Conservation (phyloP, 2,888 invertebrate genomes). For the Abrostola triplasia region DNA sequence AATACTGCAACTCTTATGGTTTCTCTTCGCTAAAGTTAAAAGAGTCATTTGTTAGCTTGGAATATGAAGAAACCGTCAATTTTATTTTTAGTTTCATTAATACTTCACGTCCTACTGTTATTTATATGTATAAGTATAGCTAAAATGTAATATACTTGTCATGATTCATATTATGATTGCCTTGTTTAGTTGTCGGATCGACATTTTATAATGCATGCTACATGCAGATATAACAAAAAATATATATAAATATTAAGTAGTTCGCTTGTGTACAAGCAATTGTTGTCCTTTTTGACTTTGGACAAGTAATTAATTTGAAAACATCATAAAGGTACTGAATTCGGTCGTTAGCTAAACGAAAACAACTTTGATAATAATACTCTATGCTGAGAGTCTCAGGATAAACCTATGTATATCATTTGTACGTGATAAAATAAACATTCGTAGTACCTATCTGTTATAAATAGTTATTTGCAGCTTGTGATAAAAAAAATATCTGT, state of each 20-base stretch:
- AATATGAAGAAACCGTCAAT: too few relatives aligned
- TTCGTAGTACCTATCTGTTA: conserved; percentile 22
- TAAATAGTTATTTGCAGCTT: conserved; percentile 23
- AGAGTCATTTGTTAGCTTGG: too few relatives aligned
- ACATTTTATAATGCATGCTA: conserved; percentile 32
- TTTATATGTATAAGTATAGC: too few relatives aligned
- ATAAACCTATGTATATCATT: background rate
- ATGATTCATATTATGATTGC: background rate
- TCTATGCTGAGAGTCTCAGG: conserved; percentile 10
- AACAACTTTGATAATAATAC: conserved; percentile 31
- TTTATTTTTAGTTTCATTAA: too few relatives aligned
- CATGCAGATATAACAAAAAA: conserved; percentile 16
- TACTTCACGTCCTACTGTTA: too few relatives aligned
- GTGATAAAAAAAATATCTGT: conserved; percentile 27
- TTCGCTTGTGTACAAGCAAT: conserved; percentile 5
- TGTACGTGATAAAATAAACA: conserved; percentile 37
- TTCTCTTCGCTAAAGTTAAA: too few relatives aligned
- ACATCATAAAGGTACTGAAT: background rate
- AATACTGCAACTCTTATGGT: too few relatives aligned
- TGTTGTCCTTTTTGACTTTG: too few relatives aligned
- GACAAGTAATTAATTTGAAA: too few relatives aligned
- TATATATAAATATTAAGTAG: background rate
- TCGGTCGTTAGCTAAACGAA: conserved; percentile 24
- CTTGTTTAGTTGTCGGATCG: conserved; percentile 32
- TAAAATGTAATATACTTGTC: too few relatives aligned